These are phyloP conservation scores for Aplodontia rufa DNA, from an alignment of 2,113 vertebrate species.

Conservation along the genomic window DNA sequence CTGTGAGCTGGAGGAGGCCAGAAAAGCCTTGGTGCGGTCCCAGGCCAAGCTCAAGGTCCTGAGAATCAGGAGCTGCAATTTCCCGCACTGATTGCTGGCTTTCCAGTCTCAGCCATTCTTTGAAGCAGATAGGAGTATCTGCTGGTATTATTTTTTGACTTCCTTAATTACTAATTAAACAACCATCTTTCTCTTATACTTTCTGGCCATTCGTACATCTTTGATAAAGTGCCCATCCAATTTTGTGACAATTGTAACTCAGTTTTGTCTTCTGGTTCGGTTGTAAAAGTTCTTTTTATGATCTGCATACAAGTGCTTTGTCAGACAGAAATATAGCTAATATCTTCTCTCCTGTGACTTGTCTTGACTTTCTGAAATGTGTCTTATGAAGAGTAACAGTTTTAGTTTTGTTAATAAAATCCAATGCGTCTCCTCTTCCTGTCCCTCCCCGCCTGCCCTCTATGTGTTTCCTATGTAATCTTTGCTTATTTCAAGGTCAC, in stretches of 20 bases:
- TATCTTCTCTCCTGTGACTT: background rate
- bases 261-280: background rate
- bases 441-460: background rate
- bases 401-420: slow-evolving; percentile 25
- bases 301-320: background rate
- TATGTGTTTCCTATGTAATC: background rate
- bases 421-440: background rate
- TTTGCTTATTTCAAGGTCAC: background rate
- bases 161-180: background rate
- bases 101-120: background rate
- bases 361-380: background rate
- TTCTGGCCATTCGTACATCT: background rate
- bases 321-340: background rate
- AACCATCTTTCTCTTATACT: background rate
- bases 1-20: background rate
- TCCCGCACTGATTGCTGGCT: background rate
- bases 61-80: background rate
- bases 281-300: background rate
- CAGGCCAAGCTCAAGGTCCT: background rate
- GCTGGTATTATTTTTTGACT: background rate
- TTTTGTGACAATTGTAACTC: background rate
- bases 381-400: background rate
- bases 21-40: background rate
- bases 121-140: background rate
- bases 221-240: background rate